Evolutionary conservation across 2,888 invertebrate species (phyloP), one percentile per base, ranked within the genome.

Genomic region (Limnephilus marmoratus): DNA sequence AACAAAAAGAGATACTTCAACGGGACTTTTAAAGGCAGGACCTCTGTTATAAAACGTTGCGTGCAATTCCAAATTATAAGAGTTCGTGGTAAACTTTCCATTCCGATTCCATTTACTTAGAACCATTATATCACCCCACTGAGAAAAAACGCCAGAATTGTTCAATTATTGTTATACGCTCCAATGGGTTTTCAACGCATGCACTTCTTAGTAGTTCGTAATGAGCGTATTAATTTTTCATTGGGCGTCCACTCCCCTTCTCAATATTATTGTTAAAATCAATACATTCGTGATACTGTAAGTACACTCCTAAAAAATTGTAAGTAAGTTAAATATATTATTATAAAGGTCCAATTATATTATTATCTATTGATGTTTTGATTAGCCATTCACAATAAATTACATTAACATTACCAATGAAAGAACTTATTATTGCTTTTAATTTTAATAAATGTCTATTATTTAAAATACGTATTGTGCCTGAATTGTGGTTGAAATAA

Each of bases 91-190:
- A 49, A 86, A 49, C 45, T 86, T 86, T 86, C 86, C 86, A 49
- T 86, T 86, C 45, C 13, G 53, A 86, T 86, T 86, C 29, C 29
- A 86, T 86, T 86, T 53, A 45, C 18, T 86, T 45, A 24, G 86
- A 86, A 86, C 18, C n/a, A 86, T 86, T 86, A 86, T 45, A 86
- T 86, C 86, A 86, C 86, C 86, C 86, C 86, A 45, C 11, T 11
- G 18, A 49, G 41, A 45, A 45, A 86, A 86, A 24, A 82, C 82
- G 31, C 82, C 82, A 86, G 45, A 86, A 45, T 86, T 29, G 86
- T 86, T 86, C 41, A 86, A 86, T 86, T 83, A 83, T 83, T 83
- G 41, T 85, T 68, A 68, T 7, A n/a, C 7, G 68, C 68, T 85
- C 24, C 41, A 85, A 37, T 85, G 37, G 41, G 7, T 85, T 34